These are phyloP conservation scores for Spatulosminthurus flaviceps DNA, from an alignment of 2,888 invertebrate genomes.

Conservation along the genomic window DNA sequence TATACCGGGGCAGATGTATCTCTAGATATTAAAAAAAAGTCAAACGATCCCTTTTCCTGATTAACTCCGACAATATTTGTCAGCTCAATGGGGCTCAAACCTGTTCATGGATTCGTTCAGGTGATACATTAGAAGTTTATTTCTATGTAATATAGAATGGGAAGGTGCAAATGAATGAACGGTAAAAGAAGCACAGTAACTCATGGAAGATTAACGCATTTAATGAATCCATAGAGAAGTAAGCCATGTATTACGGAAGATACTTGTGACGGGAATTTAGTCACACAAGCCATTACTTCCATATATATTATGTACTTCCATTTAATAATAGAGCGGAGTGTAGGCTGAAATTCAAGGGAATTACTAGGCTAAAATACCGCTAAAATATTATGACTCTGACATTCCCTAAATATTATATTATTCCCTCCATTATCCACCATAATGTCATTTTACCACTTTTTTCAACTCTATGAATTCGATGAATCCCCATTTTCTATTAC, in stretches of 20 bases:
- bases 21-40: not conserved
- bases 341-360: no score
- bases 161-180: not conserved
- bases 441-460: not conserved
- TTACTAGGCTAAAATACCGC: not conserved
- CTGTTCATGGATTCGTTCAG: conserved; percentile 1
- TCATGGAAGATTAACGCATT: not conserved
- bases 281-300: not conserved
- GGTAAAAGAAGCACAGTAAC: not conserved
- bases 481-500: not conserved
- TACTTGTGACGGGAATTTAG: no score
- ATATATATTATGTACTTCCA: not conserved
- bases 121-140: not conserved
- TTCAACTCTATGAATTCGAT: not conserved
- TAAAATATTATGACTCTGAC: not conserved
- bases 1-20: not conserved
- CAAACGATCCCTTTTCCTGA: not conserved
- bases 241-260: no score
- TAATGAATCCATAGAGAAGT: no score
- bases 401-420: not conserved
- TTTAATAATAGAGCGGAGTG: not conserved
- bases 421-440: not conserved
- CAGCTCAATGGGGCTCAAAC: not conserved
- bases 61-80: not conserved
- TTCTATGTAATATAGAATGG: not conserved